These are phyloP conservation scores for Calonectris borealis DNA, from an alignment of 2,113 vertebrate genomes.

Conservation along the genomic window DNA sequence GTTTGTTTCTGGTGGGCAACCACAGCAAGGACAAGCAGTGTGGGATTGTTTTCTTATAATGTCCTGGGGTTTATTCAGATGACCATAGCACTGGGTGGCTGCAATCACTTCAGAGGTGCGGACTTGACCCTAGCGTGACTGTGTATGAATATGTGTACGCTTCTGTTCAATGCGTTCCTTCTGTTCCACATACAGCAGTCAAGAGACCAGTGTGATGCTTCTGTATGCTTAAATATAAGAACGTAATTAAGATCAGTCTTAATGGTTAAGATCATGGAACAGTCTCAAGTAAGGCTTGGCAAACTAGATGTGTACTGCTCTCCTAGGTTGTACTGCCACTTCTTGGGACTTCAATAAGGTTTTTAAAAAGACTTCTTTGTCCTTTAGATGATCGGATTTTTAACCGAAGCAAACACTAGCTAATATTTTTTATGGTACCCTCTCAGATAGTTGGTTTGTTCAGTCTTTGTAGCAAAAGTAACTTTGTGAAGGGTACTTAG, in stretches of 20 bases:
- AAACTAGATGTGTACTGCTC: not conserved
- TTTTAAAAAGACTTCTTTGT: not conserved
- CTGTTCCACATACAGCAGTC: not conserved
- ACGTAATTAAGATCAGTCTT: not conserved
- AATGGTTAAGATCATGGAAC: not conserved
- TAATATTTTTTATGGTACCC: not conserved
- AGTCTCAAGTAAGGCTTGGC: not conserved
- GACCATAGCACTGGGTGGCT: not conserved
- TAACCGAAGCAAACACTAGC: not conserved
- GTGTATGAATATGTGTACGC: no score
- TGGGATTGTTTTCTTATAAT: not conserved
- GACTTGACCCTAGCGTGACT: fast-evolving
- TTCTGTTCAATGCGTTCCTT: not conserved
- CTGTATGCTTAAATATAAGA: not conserved
- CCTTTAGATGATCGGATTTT: not conserved
- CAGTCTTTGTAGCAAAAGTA: not conserved
- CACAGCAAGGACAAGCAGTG: not conserved
- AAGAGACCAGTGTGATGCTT: not conserved
- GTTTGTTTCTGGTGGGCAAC: not conserved
- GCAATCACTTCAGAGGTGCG: not conserved
- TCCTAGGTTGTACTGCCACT: not conserved
- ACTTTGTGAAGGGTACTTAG: not conserved
- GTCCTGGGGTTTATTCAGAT: not conserved
- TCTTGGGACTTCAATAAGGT: not conserved
- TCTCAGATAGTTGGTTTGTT: not conserved